Evolutionary conservation across 2,113 vertebrate species (phyloP), one percentile per base, ranked within the genome.

Genomic region (Seriola aureovittata): DNA sequence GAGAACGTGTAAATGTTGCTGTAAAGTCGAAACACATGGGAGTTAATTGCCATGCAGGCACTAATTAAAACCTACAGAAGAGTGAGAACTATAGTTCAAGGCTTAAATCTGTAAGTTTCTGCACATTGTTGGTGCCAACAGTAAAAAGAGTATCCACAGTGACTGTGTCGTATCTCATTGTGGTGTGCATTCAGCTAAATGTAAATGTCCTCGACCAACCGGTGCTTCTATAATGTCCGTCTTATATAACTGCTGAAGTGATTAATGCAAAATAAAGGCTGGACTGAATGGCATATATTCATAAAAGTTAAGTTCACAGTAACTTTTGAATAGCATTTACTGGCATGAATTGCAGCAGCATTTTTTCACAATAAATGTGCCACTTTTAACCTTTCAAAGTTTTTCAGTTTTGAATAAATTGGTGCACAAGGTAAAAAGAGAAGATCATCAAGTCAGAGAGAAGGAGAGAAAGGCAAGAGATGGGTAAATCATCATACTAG

Each of bases 401-500:
- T 34, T 71, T 67, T 66, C 0, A 29, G 7, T 7, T 52, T 36
- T 48, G 29, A 40, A 32, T 44, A 70, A 59, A 55, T 25, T 4
- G 5, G 4, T 17, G 19, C 13, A 71, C 19, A 60, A 14, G 2
- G 40, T 57, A 4, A 58, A 76, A 71, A 16, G 8, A 52, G 58
- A 48, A 25, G 21, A n/a, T 0, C 19, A 60, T 19, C 8, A 5
- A 71, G 29, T 7, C 55, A 8, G 38, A 59, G 46, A 57, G 11
- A 48, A 16, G 14, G 48, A 80, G 38, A 19, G 42, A 34, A 50
- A 16, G 54, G 50, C 52, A 25, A 29, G 36, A 50, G 48, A 32
- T 36, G 48, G 16, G 68, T 29, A 13, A 36, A 69, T 65, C 23
- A 59, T 69, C 38, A 52, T 5, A 73, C 36, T 8, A 68, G 66